Evolutionary conservation across 2,113 vertebrate genomes (phyloP).

Genomic region (Xiphophorus hellerii): DNA sequence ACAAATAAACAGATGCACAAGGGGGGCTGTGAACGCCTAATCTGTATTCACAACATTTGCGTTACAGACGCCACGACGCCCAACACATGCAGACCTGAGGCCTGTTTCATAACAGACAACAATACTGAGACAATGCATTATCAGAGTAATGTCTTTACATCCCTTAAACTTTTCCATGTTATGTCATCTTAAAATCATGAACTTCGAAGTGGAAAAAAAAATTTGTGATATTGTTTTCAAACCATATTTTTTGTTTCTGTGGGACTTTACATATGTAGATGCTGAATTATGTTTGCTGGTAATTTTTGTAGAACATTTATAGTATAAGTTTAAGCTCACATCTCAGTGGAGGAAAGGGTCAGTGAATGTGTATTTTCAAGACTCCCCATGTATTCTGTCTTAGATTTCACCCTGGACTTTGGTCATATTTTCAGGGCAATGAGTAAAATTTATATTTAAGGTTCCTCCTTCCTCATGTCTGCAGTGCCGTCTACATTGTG

Average conservation of each 20-base stretch:
- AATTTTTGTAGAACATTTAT: not conserved
- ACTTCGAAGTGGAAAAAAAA: not conserved
- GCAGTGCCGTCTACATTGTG: not conserved
- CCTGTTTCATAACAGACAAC: conserved; percentile 17
- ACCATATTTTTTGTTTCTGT: too few species aligned
- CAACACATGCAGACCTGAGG: conserved; percentile 24
- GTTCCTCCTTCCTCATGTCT: too few species aligned
- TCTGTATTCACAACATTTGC: conserved; percentile 40
- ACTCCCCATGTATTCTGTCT: too few species aligned
- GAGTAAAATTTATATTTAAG: not conserved
- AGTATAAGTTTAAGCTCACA: not conserved
- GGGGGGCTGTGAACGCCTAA: conserved; percentile 30
- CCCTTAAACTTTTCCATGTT: not conserved
- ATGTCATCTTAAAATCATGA: not conserved
- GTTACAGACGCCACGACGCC: conserved; percentile 31
- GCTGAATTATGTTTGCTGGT: not conserved
- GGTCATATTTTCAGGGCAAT: not conserved
- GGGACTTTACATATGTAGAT: too few species aligned
- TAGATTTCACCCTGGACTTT: not conserved
- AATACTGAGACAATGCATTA: conserved; percentile 12
- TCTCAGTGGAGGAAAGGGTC: too few species aligned
- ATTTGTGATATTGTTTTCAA: not conserved
- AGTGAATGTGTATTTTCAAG: too few species aligned
- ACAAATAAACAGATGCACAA: conserved; percentile 28
- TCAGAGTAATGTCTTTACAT: not conserved